Evolutionary conservation across 2,888 invertebrate species (phyloP), one percentile per base, ranked within the genome.

Genomic region (Glaucopsyche alexis): DNA sequence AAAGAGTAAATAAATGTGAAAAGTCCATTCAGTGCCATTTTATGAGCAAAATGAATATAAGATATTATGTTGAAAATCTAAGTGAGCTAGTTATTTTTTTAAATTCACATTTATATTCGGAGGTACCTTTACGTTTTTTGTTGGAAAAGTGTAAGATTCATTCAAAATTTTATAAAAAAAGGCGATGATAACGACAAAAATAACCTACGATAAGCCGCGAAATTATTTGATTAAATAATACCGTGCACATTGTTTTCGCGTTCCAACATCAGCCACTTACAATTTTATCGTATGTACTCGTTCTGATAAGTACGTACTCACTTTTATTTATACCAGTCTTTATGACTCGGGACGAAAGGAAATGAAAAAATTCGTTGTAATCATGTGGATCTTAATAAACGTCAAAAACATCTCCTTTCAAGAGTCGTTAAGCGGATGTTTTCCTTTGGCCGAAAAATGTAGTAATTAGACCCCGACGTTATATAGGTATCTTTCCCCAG

Each of bases 1-100:
- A 69, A 69, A 69, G 7, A 38, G 69, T 69, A 69, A 67, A 67
- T 66, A 66, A 67, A 67, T 69, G 49, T 14, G 16, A 13, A 69
- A 47, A 49, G 8, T 29, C 6, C 19, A 45, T 69, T 69, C 19
- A 47, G 49, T 69, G 49, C 69, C 69, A 49, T 38, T 69, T 49
- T 49, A 69, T 38, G 49, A 29, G 19, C 29, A 49, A 45, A 42
- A 42, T 11, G 45, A 67, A 67, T 67, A 45, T 16, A 67, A 45
- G 45, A 45, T 38, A 42, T 45, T 16, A 67, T 16, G 45, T 1
- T 67, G 66, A 45, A 67, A 42, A 8, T 67, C 16, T 45, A 60
- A 60, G 60, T 29, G 60, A 60, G 55, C 55, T 55, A 16, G 13
- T 60, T 60, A 60, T 29, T 60, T 60, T 60, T 29, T 9, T 3